Conservation (phyloP, 2,888 invertebrate genomes). For the Andrena camellia region DNA sequence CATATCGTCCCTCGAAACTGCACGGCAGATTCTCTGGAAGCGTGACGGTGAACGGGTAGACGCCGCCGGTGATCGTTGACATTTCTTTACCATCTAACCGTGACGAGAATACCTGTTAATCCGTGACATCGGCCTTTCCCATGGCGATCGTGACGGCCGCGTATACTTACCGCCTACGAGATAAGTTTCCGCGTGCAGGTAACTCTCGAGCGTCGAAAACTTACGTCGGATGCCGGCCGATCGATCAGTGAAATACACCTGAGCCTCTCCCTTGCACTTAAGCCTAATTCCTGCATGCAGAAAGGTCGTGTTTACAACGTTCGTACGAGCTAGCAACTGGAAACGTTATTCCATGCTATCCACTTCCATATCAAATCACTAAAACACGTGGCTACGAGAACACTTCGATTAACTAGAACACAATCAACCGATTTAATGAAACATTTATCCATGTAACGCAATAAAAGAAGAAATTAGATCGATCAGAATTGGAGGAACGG, state of each 20-base stretch:
- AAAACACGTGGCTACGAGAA: not conserved
- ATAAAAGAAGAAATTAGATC: not conserved
- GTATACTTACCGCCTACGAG: slow-evolving; percentile 75
- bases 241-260: slow-evolving; percentile 79
- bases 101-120: slow-evolving; percentile 53
- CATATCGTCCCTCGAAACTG: slow-evolving; percentile 84
- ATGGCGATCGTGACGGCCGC: slow-evolving; percentile 1
- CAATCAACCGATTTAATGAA: not conserved
- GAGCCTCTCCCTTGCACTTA: slow-evolving; percentile 78
- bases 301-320: slow-evolving; percentile 22
- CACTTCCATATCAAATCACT: not conserved
- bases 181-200: slow-evolving; percentile 75
- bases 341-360: not conserved
- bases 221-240: slow-evolving; percentile 78
- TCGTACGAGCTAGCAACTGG: not conserved
- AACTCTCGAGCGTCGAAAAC: slow-evolving; percentile 75
- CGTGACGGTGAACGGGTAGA: slow-evolving; percentile 84
- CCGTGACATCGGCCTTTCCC: not conserved
- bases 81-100: slow-evolving; percentile 70
- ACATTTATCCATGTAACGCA: not conserved
- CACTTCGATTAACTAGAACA: not conserved
- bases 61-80: slow-evolving; percentile 71
- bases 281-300: slow-evolving; percentile 72
- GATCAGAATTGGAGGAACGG: not conserved
- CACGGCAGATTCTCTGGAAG: slow-evolving; percentile 84